A percentile compares a stretch with the other conserved stretches of the same genome.
phyloP scores from a whole-genome alignment of 2,113 vertebrate species.

The Cervus canadensis region DNA sequence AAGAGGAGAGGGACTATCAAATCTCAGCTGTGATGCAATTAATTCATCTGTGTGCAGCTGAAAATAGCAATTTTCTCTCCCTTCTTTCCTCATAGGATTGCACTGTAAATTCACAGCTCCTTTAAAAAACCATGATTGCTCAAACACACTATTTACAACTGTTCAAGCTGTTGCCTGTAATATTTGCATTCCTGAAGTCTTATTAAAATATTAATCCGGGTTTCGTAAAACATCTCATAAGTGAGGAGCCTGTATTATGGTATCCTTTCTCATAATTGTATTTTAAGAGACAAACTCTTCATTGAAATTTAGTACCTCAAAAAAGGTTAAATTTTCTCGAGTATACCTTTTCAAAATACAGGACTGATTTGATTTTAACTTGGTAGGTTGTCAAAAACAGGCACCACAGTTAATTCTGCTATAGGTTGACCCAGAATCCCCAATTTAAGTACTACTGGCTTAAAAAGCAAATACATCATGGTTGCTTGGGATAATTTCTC shows the following conservation, averaged over 20 bases:
- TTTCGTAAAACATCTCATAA: not conserved
- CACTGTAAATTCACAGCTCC: not conserved
- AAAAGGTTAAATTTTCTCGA: not conserved
- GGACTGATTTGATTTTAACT: not conserved
- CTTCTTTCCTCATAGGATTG: not conserved
- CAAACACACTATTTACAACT: not conserved
- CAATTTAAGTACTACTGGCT: not conserved
- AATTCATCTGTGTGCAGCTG: not conserved
- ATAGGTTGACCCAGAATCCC: not conserved
- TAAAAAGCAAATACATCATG: not conserved
- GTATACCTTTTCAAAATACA: not conserved
- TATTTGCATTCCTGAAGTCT: not conserved
- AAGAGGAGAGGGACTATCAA: not conserved
- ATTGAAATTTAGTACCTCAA: not conserved
- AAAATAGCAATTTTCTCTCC: not conserved
- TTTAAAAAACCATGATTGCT: not conserved
- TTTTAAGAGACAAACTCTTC: not conserved
- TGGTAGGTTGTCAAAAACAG: not conserved
- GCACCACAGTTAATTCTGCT: not conserved
- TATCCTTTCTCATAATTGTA: not conserved
- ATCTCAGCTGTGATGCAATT: constrained; percentile 13
- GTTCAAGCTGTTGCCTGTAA: not conserved
- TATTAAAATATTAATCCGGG: not conserved
- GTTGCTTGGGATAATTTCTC: not conserved
- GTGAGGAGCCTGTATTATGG: not conserved